Evolutionary conservation across 2,797 vertebrate species (phyloP), one percentile per base, ranked within the genome.

Genomic region (Eleutherodactylus coqui): DNA sequence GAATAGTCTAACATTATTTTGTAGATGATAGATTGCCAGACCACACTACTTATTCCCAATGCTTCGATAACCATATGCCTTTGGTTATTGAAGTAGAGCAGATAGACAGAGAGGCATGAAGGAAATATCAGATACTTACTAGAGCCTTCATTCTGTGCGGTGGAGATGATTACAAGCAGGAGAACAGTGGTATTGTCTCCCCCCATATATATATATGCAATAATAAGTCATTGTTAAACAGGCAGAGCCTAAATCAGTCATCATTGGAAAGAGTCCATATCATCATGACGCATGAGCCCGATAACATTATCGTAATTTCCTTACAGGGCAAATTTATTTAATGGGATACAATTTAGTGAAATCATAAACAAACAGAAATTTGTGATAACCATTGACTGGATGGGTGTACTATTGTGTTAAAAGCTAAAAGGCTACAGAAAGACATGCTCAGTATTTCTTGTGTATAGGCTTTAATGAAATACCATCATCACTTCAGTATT

Each of bases 121-220:
- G 41, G 21, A 53, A n/a, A 19, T 14, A 3, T 21, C 27, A 73
- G 32, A 82, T 91, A 92, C 91, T 92, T 90, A 91, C 89, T 51
- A 88, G 51, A 73, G 38, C 5, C 85, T 89, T 90, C 89, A 91
- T 91, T 82, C 29, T 90, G 84, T 38, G 67, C 76, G 77, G 55
- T 53, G 43, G 21, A 51, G 77, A 24, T 24, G 45, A 67, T n/a
- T 75, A 27, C 36, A 43, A 84, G 70, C 86, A 87, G 82, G 82
- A n/a, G 27, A 69, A 4, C 47, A 14, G 11, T n/a, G 55, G 8
- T 14, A 55, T 9, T 69, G 19, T 75, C 24, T 69, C 43, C 21
- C 34, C 8, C 27, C n/a, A n/a, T n/a, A 82, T 81, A 81, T 87
- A 87, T 87, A 87, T 84, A 47, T 51, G n/a, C 5, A 14, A 51